Base-by-base conservation (phyloP, 1,140 invertebrate genomes). In the Cyrtorhinus lividipennis region DNA sequence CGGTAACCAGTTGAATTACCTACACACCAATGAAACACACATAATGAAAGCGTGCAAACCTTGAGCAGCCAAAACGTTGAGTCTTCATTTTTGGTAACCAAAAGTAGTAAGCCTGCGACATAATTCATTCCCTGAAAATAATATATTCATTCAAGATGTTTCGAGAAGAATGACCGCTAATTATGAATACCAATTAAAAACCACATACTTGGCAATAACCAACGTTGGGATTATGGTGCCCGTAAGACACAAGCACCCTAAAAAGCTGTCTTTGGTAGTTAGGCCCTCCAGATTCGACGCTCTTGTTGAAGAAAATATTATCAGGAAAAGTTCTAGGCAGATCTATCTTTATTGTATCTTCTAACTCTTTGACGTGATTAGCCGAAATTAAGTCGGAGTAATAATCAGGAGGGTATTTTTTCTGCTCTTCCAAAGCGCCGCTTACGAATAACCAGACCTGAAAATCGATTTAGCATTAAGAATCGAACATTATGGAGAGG, bases 191-290 rank as follows among this genome's bases (percentile, higher is more conserved):
- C n/a, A n/a, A n/a, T n/a, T n/a, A n/a, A n/a, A n/a, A n/a, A n/a
- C n/a, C n/a, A n/a, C n/a, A 69, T 72, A 84, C 82, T 78, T 95
- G 92, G 72, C 92, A 95, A 72, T 96, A 96, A 61, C 90, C 90
- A 67, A 94, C 83, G 66, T 83, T 80, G 67, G 80, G 79, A 74
- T 94, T 94, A 66, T 91, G 85, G 72, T 91, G 85, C 60, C 90
- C 88, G 77, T 92, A 90, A n/a, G 91, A 88, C 65, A 87, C 79
- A 60, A 95, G 76, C 68, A 95, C 83, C 76, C 93, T 89, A 67
- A 83, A 90, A 15, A 96, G 75, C 68, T 86, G 82, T 26, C 82
- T 77, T 64, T 88, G 84, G 67, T 86, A 81, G 20, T 53, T 53
- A 20, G 48, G 48, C 5, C 20, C 12, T 12, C 18, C 48, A 20